Evolutionary conservation across 2,797 vertebrate genomes (phyloP), one percentile per base, ranked within the genome.

Genomic region (Salmo trutta): DNA sequence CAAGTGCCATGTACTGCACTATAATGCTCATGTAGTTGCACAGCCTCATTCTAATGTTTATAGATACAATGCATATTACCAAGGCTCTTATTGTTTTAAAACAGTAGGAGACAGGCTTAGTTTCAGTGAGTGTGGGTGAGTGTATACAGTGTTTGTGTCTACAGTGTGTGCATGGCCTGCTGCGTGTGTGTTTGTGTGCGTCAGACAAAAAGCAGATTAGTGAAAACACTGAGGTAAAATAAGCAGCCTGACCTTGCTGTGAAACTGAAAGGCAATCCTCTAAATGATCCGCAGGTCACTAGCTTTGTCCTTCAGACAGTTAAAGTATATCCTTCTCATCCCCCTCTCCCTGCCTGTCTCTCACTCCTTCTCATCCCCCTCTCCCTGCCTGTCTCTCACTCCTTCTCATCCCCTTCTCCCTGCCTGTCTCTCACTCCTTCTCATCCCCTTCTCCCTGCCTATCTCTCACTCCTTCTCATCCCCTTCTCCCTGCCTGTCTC

Each of bases 221-320:
- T 87, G 91, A 94, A 93, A 94, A 92, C 92, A 92, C 89, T 79
- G 88, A 94, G 91, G 93, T 94, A 94, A 93, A 94, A 93, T 93
- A 94, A 94, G 93, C 93, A 91, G 91, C 87, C 88, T 93, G 93
- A 95, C 94, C 94, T 95, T 94, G 93, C 90, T 91, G 91, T 92
- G 92, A 92, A 90, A 90, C 93, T 93, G 93, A 93, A 94, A 95
- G 91, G 92, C 94, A 94, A 93, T 94, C 94, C 94, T 91, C 92
- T 85, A 90, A 94, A 94, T 94, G 92, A 92, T 93, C 93, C 91
- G 84, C 84, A 91, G 93, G 94, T 95, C 94, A 94, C 88, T 94
- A 90, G 93, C 91, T 94, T 92, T 91, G 94, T 95, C 94, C 93
- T 94, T 94, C 93, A 94, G 91, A 94, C 93, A 91, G 91, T 93